Conservation (phyloP, 2,113 vertebrate genomes). For the Raja brachyura region DNA sequence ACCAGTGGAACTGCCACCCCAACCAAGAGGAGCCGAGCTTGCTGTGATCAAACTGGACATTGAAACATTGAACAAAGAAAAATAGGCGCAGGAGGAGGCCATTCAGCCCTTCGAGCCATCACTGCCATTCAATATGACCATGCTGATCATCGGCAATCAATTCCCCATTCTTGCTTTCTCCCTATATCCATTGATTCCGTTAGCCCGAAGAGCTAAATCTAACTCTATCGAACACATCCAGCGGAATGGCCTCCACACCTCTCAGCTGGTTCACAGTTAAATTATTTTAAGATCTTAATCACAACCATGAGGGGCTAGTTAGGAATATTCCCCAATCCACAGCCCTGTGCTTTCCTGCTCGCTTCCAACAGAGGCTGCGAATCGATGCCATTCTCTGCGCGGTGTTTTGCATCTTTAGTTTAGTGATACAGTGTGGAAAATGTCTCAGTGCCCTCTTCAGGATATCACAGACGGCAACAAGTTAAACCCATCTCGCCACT, state of each 20-base stretch:
- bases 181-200: too few relatives aligned
- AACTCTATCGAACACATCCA: too few relatives aligned
- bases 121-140: too few relatives aligned
- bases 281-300: not conserved
- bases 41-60: not conserved
- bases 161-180: too few relatives aligned
- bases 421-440: not conserved
- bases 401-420: not conserved
- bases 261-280: not conserved
- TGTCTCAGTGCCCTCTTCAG: conserved; percentile 17
- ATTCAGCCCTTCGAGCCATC: too few relatives aligned
- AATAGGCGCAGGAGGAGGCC: too few relatives aligned
- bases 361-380: too few relatives aligned
- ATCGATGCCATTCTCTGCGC: not conserved
- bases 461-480: not conserved
- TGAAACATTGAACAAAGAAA: too few relatives aligned
- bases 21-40: not conserved
- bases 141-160: too few relatives aligned
- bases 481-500: not conserved
- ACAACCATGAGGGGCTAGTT: not conserved
- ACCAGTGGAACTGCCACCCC: not conserved
- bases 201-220: too few relatives aligned
- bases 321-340: not conserved
- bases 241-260: too few relatives aligned
- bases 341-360: not conserved